Conservation (phyloP, 1,140 invertebrate genomes). For the Ephestia elutella region DNA sequence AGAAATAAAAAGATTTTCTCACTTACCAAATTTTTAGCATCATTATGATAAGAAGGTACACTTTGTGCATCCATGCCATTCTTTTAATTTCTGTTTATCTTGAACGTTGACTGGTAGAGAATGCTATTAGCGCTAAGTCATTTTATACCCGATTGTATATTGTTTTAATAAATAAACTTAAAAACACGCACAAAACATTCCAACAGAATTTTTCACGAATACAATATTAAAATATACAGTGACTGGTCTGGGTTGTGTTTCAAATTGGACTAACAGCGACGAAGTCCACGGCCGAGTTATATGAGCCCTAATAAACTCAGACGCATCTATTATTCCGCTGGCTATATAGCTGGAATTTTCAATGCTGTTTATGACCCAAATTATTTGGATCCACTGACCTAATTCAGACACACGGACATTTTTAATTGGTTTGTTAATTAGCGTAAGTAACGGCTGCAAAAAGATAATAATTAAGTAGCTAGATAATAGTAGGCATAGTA, state of each 20-base stretch:
- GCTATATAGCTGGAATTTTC: constrained; percentile 59
- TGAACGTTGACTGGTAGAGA: too few species aligned
- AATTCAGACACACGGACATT: constrained; percentile 35
- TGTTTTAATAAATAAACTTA: background rate
- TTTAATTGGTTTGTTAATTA: constrained; percentile 24
- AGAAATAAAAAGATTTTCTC: too few species aligned
- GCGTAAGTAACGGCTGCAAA: background rate
- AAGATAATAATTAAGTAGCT: constrained; percentile 1
- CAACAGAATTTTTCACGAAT: background rate
- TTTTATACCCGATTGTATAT: too few species aligned
- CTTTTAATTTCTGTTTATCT: too few species aligned
- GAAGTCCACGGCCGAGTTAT: constrained; percentile 54
- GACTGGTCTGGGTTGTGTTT: constrained; percentile 59
- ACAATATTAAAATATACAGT: constrained; percentile 12
- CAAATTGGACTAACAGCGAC: constrained; percentile 63
- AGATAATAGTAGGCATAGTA: too few species aligned
- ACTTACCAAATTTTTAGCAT: too few species aligned
- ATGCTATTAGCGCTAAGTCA: too few species aligned
- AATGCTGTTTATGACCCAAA: constrained; percentile 63
- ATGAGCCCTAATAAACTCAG: constrained; percentile 69
- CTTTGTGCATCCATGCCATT: too few species aligned
- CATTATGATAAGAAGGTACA: too few species aligned
- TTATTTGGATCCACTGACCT: constrained; percentile 52
- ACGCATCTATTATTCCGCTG: constrained; percentile 67
- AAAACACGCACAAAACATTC: background rate